A percentile compares a stretch with the other conserved stretches of the same genome.
Conservation (phyloP, 53 echinoderm and acorn worm genomes). For the Mesocentrotus franciscanus region DNA sequence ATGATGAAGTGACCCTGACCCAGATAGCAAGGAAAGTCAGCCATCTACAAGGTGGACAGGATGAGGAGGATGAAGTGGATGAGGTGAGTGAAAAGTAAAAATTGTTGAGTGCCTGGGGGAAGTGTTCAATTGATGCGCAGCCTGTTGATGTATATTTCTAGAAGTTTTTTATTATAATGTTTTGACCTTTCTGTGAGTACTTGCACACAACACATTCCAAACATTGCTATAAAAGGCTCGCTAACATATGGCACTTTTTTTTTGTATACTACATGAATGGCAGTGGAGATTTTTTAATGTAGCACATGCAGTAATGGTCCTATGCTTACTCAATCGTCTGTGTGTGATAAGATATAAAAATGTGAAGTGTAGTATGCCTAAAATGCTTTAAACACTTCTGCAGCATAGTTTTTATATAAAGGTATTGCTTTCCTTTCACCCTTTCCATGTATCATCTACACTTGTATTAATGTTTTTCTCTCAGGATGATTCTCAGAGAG, state of each 20-base stretch:
- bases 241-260: no score
- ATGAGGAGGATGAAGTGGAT: constrained; percentile 62
- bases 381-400: not conserved
- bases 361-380: no score
- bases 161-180: not conserved
- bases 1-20: constrained; percentile 77
- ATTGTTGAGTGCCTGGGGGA: not conserved
- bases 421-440: not conserved
- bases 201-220: not conserved
- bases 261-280: no score
- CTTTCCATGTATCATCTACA: not conserved
- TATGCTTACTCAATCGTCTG: no score
- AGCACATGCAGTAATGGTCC: no score
- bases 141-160: not conserved
- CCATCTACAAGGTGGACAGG: constrained; percentile 60
- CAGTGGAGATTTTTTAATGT: no score
- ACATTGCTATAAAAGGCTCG: no score
- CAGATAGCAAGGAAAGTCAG: constrained; percentile 82
- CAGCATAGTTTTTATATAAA: not conserved
- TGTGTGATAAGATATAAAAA: no score
- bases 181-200: not conserved
- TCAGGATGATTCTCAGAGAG: constrained; percentile 34
- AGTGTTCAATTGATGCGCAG: not conserved
- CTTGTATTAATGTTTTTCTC: not conserved
- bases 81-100: constrained; percentile 16